phyloP scores from a whole-genome alignment of 2,888 invertebrate genomes.

The Amiota mariae region DNA sequence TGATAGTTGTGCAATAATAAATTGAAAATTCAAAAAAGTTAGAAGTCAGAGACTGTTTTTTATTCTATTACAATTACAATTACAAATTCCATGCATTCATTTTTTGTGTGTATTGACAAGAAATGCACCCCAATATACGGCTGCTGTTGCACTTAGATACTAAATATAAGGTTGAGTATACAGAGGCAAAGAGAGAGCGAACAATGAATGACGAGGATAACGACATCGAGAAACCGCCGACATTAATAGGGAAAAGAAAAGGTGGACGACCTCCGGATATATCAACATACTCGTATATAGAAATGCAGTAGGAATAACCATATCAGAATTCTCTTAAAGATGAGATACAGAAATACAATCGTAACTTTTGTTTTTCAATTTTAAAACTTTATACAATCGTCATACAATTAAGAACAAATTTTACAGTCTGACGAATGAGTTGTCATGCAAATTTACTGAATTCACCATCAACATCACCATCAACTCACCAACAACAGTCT shows the following conservation, averaged over 20 bases:
- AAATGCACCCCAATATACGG: too few relatives aligned
- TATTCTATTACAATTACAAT: not conserved
- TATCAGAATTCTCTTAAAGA: not conserved
- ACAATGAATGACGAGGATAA: constrained; percentile 16
- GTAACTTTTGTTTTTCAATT: not conserved
- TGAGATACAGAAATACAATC: not conserved
- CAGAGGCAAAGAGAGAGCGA: constrained; percentile 30
- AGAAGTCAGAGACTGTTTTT: too few relatives aligned
- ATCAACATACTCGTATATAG: constrained; percentile 24
- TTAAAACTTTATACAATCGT: not conserved
- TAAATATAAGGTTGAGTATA: constrained; percentile 36
- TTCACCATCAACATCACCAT: too few relatives aligned
- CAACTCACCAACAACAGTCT: too few relatives aligned
- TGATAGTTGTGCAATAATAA: too few relatives aligned
- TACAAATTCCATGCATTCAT: too few relatives aligned
- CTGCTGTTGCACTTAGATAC: too few relatives aligned
- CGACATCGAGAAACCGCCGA: constrained; percentile 16
- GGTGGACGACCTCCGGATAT: constrained; percentile 41
- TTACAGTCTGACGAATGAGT: not conserved
- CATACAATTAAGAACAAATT: constrained; percentile 5
- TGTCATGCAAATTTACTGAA: too few relatives aligned
- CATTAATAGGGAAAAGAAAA: constrained; percentile 40
- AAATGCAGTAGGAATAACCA: not conserved
- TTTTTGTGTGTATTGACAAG: too few relatives aligned
- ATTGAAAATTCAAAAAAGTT: too few relatives aligned